Percentiles rank a stretch among this genome's conserved stretches.
Conservation (phyloP, 1,140 invertebrate species). For the Conopomorpha cramerella region DNA sequence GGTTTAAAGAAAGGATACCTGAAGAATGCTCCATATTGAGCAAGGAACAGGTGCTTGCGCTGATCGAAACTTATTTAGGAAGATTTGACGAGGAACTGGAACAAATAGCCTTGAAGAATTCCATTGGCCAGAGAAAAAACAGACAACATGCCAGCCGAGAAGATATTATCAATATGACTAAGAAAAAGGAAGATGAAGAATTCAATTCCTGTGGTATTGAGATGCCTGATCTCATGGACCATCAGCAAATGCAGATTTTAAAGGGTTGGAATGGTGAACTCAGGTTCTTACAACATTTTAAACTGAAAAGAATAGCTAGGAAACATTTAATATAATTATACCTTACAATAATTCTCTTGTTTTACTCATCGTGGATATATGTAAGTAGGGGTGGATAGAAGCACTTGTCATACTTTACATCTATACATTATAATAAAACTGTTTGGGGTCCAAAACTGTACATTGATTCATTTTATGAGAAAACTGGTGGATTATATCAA, state of each 20-base stretch:
- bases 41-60: constrained; percentile 60
- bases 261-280: constrained; percentile 71
- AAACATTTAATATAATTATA: constrained; percentile 50
- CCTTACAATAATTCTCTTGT: too few species aligned
- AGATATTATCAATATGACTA: constrained; percentile 73
- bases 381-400: too few species aligned
- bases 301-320: constrained; percentile 63
- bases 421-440: too few species aligned
- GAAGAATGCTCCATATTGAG: constrained; percentile 57
- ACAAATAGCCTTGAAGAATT: constrained; percentile 76
- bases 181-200: constrained; percentile 70
- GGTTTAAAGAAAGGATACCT: constrained; percentile 69
- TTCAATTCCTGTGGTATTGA: constrained; percentile 75
- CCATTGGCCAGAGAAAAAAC: constrained; percentile 70
- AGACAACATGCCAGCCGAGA: constrained; percentile 76
- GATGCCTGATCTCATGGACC: constrained; percentile 68
- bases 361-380: too few species aligned
- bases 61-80: constrained; percentile 64
- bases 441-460: too few species aligned
- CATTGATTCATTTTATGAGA: too few species aligned
- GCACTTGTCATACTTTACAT: too few species aligned
- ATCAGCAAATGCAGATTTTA: constrained; percentile 62
- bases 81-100: constrained; percentile 77
- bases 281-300: constrained; percentile 68
- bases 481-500: too few species aligned